phyloP scores from a whole-genome alignment of 2,797 vertebrate genomes.

The Phrynocephalus vlangalii region DNA sequence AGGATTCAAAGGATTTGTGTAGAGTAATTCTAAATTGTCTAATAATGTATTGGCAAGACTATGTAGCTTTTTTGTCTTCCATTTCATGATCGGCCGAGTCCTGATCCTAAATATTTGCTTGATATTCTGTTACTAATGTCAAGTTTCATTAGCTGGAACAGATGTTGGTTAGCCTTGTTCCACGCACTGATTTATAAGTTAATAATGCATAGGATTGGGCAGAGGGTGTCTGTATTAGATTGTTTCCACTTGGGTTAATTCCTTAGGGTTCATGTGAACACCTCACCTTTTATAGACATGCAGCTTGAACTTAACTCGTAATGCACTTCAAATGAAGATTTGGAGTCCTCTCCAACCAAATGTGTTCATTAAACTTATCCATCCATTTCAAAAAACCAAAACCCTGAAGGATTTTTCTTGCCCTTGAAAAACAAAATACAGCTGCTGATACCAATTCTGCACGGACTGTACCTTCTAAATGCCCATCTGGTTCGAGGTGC shows the following conservation, averaged over 20 bases:
- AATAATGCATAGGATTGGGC: conserved; percentile 13
- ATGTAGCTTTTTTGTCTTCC: conserved; percentile 73
- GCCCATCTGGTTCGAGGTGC: conserved; percentile 68
- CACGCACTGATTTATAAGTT: conserved; percentile 1
- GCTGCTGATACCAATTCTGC: conserved; percentile 74
- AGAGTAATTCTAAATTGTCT: conserved; percentile 51
- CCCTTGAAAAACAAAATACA: conserved; percentile 74
- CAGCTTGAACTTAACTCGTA: conserved; percentile 68
- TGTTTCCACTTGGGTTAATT: conserved; percentile 55
- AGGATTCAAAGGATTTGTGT: conserved; percentile 46
- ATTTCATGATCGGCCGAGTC: conserved; percentile 57
- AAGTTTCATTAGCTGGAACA: conserved; percentile 1
- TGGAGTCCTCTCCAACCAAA: conserved; percentile 51
- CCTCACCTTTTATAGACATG: conserved; percentile 70
- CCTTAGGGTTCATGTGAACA: conserved; percentile 59
- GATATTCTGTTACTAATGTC: background rate
- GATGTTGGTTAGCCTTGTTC: background rate
- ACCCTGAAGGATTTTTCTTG: conserved; percentile 61
- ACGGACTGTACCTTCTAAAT: conserved; percentile 72
- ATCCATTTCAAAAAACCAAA: conserved; percentile 40
- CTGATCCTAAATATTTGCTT: conserved; percentile 17
- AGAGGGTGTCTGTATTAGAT: conserved; percentile 54
- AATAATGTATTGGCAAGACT: conserved; percentile 59
- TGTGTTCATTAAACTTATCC: conserved; percentile 68
- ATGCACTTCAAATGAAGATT: conserved; percentile 59